A percentile compares a stretch with the other conserved stretches of the same genome.
Conservation (phyloP, 2,113 vertebrate genomes). For the Callaeas wilsoni region DNA sequence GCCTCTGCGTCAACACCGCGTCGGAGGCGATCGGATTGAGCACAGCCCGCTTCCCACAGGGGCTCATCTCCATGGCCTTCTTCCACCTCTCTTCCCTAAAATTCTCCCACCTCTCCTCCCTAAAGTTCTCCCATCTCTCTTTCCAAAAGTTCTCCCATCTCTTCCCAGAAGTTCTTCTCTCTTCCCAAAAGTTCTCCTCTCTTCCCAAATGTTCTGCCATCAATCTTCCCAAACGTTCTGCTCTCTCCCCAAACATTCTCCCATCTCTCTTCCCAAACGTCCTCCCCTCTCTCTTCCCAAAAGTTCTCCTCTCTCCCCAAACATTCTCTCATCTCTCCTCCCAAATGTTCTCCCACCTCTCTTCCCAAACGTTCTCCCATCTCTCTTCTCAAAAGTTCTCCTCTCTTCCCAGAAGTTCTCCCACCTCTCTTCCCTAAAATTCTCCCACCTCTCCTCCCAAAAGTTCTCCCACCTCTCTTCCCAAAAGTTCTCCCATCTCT, state of each 20-base stretch:
- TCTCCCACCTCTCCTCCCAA: background rate
- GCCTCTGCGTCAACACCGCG: background rate
- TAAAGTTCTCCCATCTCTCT: background rate
- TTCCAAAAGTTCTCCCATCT: background rate
- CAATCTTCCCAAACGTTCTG: background rate
- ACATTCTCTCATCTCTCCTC: background rate
- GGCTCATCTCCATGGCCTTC: background rate
- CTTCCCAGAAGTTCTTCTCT: background rate
- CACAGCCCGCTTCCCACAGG: accelerated
- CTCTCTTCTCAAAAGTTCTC: background rate
- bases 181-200: background rate
- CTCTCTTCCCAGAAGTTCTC: background rate
- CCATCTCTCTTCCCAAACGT: background rate
- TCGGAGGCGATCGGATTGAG: accelerated
- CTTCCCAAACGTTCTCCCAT: no score
- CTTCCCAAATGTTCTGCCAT: background rate
- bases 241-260: background rate
- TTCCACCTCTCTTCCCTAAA: background rate
- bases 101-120: background rate
- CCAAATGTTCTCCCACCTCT: background rate
- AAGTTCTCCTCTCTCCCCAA: background rate
- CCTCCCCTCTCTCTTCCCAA: background rate
- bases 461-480: background rate
- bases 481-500: background rate
- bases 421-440: background rate